Base-by-base conservation (phyloP, 2,888 invertebrate genomes). In the Ryuthela nishihirai region DNA sequence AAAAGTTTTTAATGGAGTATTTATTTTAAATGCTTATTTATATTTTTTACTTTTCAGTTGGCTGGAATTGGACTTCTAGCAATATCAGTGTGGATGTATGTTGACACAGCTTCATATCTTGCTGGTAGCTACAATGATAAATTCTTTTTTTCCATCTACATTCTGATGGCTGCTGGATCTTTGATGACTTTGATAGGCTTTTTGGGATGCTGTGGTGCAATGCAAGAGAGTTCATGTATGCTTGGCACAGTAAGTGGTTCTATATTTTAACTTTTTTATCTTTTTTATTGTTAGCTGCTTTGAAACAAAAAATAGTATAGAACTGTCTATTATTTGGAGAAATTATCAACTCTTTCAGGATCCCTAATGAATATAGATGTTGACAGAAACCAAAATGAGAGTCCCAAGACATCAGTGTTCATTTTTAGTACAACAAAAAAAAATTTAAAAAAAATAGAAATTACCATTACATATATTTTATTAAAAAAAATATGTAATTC, bases 151-250 rank as follows among this genome's bases (percentile, higher is more conserved):
- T 85, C 85, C 7, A 79, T 85, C 18, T 85, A 85, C 70, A 81
- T 88, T 50, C 79, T 89, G 63, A 78, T 90, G 59, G 81, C 79
- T 21, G 82, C 84, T 54, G 89, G 89, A 4, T 75, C 81, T 36
- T 75, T 88, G 44, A 82, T 89, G 73, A 80, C 87, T 56, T 72
- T 88, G 36, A 83, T 88, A 25, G 85, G 87, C n/a, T 85, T 88
- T 74, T 79, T 90, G 43, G 91, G 90, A 54, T 90, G 89, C 71
- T 87, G 85, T 70, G 90, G 90, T 25, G 86, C 89, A 5, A 81
- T 85, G 64, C 82, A 82, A 67, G 85, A 87, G 74, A 87, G 85
- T 18, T 84, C 84, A 70, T 87, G 86, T 72, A 81, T 87, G 77
- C 80, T 92, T 39, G 80, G 84, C 59, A 78, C 82, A 71, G 87